Evolutionary conservation across 2,888 invertebrate genomes (phyloP).

Genomic region (Lepetodrilus schrolli): DNA sequence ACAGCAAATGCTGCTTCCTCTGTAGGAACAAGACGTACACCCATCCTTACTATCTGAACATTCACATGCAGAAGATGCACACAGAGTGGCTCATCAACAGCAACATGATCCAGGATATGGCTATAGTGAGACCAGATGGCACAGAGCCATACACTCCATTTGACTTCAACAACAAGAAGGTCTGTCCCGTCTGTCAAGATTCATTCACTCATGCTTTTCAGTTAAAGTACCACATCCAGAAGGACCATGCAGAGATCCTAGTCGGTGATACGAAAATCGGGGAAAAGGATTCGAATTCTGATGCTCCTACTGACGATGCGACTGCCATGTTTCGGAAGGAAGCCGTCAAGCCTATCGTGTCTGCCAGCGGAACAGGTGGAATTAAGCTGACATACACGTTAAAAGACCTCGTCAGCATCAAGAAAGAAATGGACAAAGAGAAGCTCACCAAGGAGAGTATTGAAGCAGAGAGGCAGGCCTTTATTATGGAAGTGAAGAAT

Average conservation of each 20-base stretch:
- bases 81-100: neutral
- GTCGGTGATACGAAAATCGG: neutral
- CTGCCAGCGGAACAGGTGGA: neutral
- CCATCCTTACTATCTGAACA: neutral
- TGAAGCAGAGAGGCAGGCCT: neutral
- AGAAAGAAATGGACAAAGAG: neutral
- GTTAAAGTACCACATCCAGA: constrained; percentile 18
- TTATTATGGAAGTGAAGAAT: neutral
- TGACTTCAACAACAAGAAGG: neutral
- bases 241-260: neutral
- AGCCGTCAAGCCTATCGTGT: neutral
- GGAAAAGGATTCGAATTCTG: neutral
- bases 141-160: neutral
- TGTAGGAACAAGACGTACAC: neutral
- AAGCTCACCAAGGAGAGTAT: neutral
- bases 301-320: neutral
- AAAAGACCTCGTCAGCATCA: neutral
- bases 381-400: neutral
- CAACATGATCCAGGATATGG: neutral
- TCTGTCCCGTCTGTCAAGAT: neutral
- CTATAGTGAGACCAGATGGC: neutral
- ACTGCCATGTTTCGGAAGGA: too few relatives aligned
- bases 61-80: neutral
- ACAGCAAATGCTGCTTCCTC: constrained; percentile 1
- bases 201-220: neutral